Evolutionary conservation across 2,113 vertebrate species (phyloP).

Genomic region (Myrmecobius fasciatus): DNA sequence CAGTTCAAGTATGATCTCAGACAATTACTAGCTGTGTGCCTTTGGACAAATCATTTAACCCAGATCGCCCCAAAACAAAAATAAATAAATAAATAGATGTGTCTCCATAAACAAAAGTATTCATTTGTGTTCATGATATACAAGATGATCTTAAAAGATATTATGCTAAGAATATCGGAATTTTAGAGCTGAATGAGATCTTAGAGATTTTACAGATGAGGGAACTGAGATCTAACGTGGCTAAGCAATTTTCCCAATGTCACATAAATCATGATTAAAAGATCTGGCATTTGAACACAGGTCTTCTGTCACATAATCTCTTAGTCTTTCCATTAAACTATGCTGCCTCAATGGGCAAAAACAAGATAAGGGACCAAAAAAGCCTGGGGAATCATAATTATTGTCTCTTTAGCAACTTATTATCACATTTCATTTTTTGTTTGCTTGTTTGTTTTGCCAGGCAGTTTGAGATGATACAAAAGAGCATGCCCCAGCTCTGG

Average conservation of each 20-base stretch:
- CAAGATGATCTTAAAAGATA: background rate
- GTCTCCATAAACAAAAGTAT: slow-evolving; percentile 11
- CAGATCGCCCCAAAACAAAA: background rate
- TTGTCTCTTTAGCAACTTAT: background rate
- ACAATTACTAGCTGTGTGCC: too few species aligned
- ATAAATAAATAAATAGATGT: background rate
- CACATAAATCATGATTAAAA: background rate
- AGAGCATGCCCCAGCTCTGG: background rate
- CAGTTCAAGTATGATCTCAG: too few species aligned
- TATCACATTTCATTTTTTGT: background rate
- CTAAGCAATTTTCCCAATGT: background rate
- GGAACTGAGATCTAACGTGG: background rate
- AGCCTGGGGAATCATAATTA: background rate
- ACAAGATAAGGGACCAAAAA: background rate
- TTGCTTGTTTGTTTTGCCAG: background rate
- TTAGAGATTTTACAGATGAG: background rate
- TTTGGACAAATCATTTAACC: background rate
- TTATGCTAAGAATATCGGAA: background rate
- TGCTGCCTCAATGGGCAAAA: background rate
- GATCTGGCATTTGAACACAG: background rate
- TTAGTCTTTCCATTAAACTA: background rate
- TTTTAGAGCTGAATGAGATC: background rate
- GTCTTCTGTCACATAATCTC: background rate
- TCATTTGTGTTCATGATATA: slow-evolving; percentile 24
- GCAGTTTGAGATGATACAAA: background rate